phyloP scores from a whole-genome alignment of 2,113 vertebrate genomes.

The Recurvirostra avosetta region DNA sequence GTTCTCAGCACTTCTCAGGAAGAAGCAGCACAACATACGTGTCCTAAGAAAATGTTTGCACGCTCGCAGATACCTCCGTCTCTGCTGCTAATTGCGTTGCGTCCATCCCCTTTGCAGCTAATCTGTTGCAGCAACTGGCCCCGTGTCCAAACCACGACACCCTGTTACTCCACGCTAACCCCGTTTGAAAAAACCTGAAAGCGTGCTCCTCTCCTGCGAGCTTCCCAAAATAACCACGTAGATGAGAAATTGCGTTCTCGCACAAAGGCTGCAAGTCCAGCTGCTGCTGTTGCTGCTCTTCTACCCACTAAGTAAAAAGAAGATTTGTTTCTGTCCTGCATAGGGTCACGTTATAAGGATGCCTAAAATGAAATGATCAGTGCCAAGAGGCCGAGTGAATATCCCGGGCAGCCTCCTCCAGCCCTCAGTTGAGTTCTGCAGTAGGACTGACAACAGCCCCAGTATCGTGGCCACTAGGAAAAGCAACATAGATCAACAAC shows the following conservation, averaged over 20 bases:
- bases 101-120: not conserved
- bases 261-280: not conserved
- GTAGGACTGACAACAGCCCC: not conserved
- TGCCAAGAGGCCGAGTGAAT: not conserved
- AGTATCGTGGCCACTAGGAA: not conserved
- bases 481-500: constrained; percentile 10
- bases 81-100: not conserved
- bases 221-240: not conserved
- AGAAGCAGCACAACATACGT: accelerated
- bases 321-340: not conserved
- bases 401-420: not conserved
- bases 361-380: not conserved
- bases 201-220: accelerated
- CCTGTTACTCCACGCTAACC: not conserved
- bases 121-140: not conserved
- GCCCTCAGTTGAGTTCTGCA: not conserved
- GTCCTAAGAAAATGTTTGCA: not conserved
- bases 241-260: not conserved
- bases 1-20: not conserved
- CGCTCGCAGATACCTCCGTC: accelerated
- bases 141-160: too few relatives aligned
- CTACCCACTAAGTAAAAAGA: not conserved
- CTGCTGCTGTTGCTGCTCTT: not conserved
- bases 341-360: not conserved
- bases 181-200: not conserved